These are phyloP conservation scores for Hypolimnas misippus DNA, from an alignment of 2,888 invertebrate genomes.

Conservation along the genomic window DNA sequence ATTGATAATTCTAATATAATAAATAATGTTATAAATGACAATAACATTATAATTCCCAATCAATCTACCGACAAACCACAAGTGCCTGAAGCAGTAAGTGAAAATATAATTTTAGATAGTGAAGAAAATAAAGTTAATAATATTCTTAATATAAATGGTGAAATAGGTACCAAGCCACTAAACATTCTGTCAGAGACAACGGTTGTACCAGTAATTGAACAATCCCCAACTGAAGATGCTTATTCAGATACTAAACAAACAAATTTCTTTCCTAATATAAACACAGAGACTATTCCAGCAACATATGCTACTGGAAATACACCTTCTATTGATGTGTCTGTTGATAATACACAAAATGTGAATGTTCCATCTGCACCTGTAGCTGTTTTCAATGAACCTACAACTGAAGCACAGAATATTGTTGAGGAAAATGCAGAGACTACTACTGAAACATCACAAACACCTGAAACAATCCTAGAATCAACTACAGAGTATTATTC, in stretches of 20 bases:
- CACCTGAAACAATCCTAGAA: slow-evolving; percentile 44
- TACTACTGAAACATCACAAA: background rate
- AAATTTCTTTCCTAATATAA: background rate
- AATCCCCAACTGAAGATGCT: background rate
- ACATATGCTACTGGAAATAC: slow-evolving; percentile 5
- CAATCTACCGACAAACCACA: slow-evolving; percentile 37
- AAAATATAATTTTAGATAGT: slow-evolving; percentile 11
- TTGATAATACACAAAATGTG: slow-evolving; percentile 21
- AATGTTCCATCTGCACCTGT: slow-evolving; percentile 27
- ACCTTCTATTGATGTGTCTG: background rate
- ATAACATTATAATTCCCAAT: slow-evolving; percentile 26
- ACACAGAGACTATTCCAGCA: slow-evolving; percentile 23
- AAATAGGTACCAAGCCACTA: slow-evolving; percentile 11
- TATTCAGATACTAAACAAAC: slow-evolving; percentile 3
- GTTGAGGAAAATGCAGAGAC: slow-evolving; percentile 42
- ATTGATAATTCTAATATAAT: slow-evolving; percentile 44
- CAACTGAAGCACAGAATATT: slow-evolving; percentile 14
- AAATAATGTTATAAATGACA: slow-evolving; percentile 40
- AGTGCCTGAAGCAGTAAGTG: slow-evolving; percentile 26
- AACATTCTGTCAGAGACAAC: slow-evolving; percentile 12
- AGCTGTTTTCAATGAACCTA: slow-evolving; percentile 36
- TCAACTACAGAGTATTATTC: slow-evolving; percentile 6
- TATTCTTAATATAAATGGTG: slow-evolving; percentile 28
- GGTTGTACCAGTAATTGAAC: background rate
- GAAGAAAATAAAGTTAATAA: slow-evolving; percentile 16